phyloP scores from a whole-genome alignment of 2,797 vertebrate genomes.

The Tachyglossus aculeatus region DNA sequence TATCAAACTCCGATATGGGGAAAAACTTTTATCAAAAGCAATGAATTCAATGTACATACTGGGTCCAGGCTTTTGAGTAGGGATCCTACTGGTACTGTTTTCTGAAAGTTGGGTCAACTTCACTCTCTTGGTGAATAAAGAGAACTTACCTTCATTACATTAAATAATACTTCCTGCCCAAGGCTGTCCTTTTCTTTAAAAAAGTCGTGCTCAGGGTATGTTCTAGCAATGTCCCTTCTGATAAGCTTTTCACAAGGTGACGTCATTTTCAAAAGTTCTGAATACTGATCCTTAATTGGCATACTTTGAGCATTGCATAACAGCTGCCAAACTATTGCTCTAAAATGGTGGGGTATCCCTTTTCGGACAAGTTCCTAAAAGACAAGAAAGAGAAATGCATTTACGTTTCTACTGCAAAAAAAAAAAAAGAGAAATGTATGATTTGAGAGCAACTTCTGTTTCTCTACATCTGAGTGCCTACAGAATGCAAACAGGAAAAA shows the following conservation, averaged over 20 bases:
- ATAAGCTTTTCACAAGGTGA: conserved; percentile 97
- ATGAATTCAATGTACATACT: too few relatives aligned
- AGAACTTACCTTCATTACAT: conserved; percentile 94
- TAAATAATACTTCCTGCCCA: conserved; percentile 98
- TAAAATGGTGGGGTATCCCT: conserved; percentile 97
- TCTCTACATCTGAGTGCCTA: background rate
- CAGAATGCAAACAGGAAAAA: too few relatives aligned
- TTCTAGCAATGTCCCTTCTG: conserved; percentile 96
- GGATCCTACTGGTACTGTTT: background rate
- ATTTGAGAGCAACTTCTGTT: conserved; percentile 3
- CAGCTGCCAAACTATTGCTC: conserved; percentile 98
- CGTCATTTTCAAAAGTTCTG: conserved; percentile 97
- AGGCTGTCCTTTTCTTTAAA: conserved; percentile 98
- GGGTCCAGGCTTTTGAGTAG: background rate
- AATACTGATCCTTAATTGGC: conserved; percentile 98
- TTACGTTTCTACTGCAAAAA: background rate
- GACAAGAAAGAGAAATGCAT: conserved; percentile 14
- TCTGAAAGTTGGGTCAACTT: conserved; percentile 15
- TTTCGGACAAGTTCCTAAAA: conserved; percentile 93
- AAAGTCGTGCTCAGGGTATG: conserved; percentile 96
- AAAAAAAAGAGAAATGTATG: background rate
- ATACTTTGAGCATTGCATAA: conserved; percentile 94
- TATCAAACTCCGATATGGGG: too few relatives aligned
- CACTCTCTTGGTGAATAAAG: conserved; percentile 20
- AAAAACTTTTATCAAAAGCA: too few relatives aligned